These are phyloP conservation scores for Heliconius cydno DNA, from an alignment of 2,888 invertebrate species.

Conservation along the genomic window DNA sequence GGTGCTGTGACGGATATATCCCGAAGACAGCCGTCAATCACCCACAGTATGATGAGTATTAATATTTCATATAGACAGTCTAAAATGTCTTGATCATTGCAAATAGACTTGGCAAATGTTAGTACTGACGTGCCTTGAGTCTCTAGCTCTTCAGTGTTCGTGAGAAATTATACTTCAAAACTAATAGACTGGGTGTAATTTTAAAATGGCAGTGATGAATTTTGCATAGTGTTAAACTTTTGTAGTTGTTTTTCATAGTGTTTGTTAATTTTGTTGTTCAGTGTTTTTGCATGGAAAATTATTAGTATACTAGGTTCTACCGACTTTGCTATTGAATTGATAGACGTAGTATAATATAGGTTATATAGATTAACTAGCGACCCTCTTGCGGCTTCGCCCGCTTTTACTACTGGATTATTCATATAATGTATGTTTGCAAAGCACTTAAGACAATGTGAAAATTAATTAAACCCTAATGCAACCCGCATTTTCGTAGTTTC, in stretches of 20 bases:
- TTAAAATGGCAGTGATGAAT: conserved; percentile 27
- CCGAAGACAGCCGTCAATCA: conserved; percentile 81
- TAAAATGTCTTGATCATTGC: conserved; percentile 58
- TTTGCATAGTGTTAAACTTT: neutral
- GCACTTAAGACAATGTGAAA: too few relatives aligned
- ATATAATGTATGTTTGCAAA: too few relatives aligned
- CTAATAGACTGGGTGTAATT: conserved; percentile 32
- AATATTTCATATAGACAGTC: conserved; percentile 69
- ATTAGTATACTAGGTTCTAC: neutral
- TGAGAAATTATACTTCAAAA: conserved; percentile 34
- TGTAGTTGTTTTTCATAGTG: conserved; percentile 6
- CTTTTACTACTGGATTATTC: too few relatives aligned
- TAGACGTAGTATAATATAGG: too few relatives aligned
- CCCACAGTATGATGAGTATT: conserved; percentile 79
- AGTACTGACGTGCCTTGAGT: conserved; percentile 28
- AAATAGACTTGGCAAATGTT: conserved; percentile 43
- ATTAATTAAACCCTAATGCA: too few relatives aligned
- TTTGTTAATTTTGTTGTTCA: neutral
- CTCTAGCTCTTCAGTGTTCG: conserved; percentile 22
- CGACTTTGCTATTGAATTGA: neutral
- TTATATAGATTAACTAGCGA: too few relatives aligned
- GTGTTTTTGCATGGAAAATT: too few relatives aligned
- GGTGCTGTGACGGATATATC: conserved; percentile 81
- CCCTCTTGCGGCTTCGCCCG: too few relatives aligned
- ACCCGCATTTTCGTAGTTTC: too few relatives aligned